phyloP scores from a whole-genome alignment of 2,113 vertebrate genomes.

The Crotalus tigris region DNA sequence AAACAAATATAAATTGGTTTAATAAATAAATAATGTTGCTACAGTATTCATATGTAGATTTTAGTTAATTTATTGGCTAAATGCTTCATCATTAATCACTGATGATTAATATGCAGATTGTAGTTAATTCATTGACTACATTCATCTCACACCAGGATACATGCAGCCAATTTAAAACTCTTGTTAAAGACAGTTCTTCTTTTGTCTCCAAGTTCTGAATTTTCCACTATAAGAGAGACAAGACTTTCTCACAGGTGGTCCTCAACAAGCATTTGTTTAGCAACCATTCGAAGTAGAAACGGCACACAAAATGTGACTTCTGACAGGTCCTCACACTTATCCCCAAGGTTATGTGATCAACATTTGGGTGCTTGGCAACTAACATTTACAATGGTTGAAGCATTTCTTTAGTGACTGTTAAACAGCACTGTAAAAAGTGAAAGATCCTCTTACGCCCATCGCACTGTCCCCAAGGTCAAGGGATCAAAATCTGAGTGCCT shows the following conservation, averaged over 20 bases:
- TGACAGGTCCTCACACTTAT: not conserved
- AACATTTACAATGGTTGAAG: not conserved
- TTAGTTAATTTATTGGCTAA: not conserved
- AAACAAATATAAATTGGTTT: not conserved
- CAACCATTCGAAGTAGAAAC: not conserved
- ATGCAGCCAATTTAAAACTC: not conserved
- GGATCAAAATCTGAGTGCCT: not conserved
- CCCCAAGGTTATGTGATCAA: not conserved
- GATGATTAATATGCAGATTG: not conserved
- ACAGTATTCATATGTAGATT: not conserved
- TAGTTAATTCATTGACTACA: not conserved
- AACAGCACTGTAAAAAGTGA: not conserved
- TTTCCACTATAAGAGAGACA: not conserved
- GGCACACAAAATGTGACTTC: not conserved
- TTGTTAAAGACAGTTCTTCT: not conserved
- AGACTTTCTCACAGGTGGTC: not conserved
- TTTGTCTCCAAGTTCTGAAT: not conserved
- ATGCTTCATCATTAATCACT: not conserved
- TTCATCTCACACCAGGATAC: not conserved
- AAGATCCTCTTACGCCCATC: not conserved
- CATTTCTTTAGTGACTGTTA: not conserved
- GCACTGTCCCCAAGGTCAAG: not conserved
- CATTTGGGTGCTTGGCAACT: not conserved
- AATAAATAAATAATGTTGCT: not conserved
- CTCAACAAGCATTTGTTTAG: not conserved